Evolutionary conservation across 2,113 vertebrate genomes (phyloP), one percentile per base, ranked within the genome.

Genomic region (Mystacornis crossleyi): DNA sequence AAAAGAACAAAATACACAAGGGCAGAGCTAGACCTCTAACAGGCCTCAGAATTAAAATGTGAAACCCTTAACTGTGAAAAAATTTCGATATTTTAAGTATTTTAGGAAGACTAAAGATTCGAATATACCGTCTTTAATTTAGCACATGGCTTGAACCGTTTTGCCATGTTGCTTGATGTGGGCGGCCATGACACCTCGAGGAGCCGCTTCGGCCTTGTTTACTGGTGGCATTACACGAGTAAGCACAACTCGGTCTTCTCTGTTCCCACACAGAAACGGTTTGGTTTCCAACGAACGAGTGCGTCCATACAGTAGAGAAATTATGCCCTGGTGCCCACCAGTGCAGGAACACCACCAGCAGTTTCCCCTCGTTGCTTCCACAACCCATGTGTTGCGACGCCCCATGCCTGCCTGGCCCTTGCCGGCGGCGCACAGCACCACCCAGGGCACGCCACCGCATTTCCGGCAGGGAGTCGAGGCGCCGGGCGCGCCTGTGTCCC

Each of bases 21-120:
- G 1, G 18, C 18, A 81, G 25, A 12, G 4, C 18, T 14, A 51
- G 8, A 47, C 4, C 9, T 81, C 11, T 31, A 54, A 36, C 8
- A 82, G 15, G 13, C 13, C 8, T 16, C 7, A n/a, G 8, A 72
- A 62, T 25, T n/a, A 17, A 55, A 85, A 8, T 2, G 3, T 6
- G 12, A 47, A 70, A 18, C 0, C 0, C 6, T 50, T 57, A n/a
- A 14, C 14, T 4, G 2, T 4, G 15, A 0, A 36, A 26, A 6
- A 42, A 3, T 2, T 38, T 31, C 4, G 7, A 0, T 48, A 36
- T 66, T 80, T 53, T 6, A 61, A 77, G 33, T 12, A 15, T 28
- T 69, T 2, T 55, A 34, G 14, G 1, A 60, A 48, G 10, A 60
- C 2, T 0, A 18, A 1, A 10, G 2, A 9, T 29, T 64, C 4